Conservation (phyloP, 2,888 invertebrate species). For the Drosophila fulvimacula region DNA sequence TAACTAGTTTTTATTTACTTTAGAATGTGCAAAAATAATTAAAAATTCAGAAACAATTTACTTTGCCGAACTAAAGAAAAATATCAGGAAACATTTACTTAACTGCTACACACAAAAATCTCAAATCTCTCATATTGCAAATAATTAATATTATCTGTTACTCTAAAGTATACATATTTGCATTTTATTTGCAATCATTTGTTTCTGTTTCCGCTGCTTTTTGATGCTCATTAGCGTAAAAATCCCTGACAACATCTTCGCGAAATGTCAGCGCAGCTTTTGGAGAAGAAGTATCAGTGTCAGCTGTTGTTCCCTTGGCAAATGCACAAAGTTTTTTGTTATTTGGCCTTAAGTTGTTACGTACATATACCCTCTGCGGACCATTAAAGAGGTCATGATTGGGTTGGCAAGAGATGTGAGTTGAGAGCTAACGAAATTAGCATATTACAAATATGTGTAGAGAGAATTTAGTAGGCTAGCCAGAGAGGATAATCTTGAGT, state of each 20-base stretch:
- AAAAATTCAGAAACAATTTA: background rate
- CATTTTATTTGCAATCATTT: no score
- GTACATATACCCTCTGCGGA: background rate
- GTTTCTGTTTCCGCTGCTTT: background rate
- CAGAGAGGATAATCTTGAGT: no score
- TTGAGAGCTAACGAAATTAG: no score
- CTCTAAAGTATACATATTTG: background rate
- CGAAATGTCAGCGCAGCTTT: slow-evolving; percentile 1
- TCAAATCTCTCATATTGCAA: background rate
- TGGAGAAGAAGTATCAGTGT: background rate
- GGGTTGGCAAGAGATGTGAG: no score
- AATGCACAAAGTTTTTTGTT: slow-evolving; percentile 1
- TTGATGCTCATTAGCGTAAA: slow-evolving; percentile 20
- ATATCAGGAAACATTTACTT: background rate
- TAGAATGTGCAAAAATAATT: background rate
- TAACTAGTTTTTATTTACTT: background rate
- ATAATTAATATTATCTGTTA: background rate
- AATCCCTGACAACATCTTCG: slow-evolving; percentile 1
- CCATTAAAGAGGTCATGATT: no score
- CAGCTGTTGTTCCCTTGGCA: slow-evolving; percentile 1
- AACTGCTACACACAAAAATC: no score
- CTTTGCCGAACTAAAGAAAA: no score
- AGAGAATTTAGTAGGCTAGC: no score
- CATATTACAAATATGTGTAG: no score
- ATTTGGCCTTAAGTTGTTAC: background rate